Base-by-base conservation (phyloP, 2,797 vertebrate genomes). In the Sylvilagus floridanus region DNA sequence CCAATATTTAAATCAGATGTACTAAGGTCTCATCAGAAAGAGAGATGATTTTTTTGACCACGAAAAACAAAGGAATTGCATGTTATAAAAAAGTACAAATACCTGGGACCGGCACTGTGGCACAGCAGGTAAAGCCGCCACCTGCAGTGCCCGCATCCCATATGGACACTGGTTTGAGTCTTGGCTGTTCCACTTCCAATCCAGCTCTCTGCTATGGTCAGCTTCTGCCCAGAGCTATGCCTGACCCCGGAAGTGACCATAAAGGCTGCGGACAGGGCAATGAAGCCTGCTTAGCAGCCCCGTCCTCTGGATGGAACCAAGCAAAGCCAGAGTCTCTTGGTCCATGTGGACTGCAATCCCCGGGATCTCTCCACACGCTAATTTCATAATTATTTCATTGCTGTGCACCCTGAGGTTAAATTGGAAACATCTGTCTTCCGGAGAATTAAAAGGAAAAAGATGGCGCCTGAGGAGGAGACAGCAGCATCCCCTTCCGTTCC, bases 321-420 rank as follows among this genome's bases (percentile, higher is more conserved):
- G 62, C 92, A 90, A 88, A 73, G 42, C 68, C 95, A 82, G 73
- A 76, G 60, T 37, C 24, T 32, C 50, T 72, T 69, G 88, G 90
- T 47, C 85, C 82, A 90, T 76, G 81, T 30, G 21, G 62, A 81
- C 94, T 95, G 77, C 96, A 95, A 97, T 96, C 71, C 88, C 42
- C 35, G 21, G 78, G 62, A 26, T 69, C 68, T 81, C 92, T 71
- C 10, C 11, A 93, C 94, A 96, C 84, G 94, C 93, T 95, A 92
- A 92, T 96, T 92, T 95, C 71, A 90, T 95, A 75, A 96, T 94
- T 95, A 86, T 96, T 96, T 95, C 96, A 97, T 97, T 94, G 84
- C 88, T 91, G 57, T 96, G 84, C 83, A 66, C 83, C 84, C 88
- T 19, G 37, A 95, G 82, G 50, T 91, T 95, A 88, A 85, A 96